phyloP scores from a whole-genome alignment of 2,888 invertebrate genomes.

The Tipula unca region DNA sequence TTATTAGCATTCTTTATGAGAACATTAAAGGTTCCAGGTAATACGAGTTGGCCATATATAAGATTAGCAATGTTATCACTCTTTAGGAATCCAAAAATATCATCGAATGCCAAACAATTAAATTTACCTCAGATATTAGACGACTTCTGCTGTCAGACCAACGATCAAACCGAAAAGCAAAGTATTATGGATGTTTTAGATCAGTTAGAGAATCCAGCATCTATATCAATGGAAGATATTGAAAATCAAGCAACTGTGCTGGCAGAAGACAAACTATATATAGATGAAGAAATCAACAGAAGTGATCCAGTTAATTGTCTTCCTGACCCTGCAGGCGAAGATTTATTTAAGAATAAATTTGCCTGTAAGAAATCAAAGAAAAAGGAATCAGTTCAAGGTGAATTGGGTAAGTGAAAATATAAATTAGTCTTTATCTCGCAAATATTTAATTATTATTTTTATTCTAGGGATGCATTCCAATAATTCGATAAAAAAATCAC shows the following conservation, averaged over 20 bases:
- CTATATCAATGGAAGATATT: not conserved
- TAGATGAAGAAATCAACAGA: conserved; percentile 17
- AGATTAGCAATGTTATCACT: not conserved
- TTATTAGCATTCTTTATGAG: not conserved
- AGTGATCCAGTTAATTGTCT: not conserved
- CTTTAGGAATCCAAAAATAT: not conserved
- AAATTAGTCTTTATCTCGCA: not conserved
- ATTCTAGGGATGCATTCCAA: not conserved
- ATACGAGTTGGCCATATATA: not conserved
- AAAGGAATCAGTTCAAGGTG: not conserved
- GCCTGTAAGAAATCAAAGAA: not conserved
- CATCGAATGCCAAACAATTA: not conserved
- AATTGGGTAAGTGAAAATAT: not conserved
- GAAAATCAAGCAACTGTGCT: not conserved
- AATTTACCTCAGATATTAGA: not conserved
- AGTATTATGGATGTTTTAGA: not conserved
- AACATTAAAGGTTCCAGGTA: not conserved
- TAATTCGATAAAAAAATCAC: not conserved
- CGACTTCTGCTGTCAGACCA: not conserved
- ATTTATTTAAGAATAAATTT: not conserved
- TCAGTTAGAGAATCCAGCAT: not conserved
- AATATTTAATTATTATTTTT: not conserved
- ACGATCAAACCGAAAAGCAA: not conserved
- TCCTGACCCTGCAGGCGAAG: not conserved
- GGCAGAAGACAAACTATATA: not conserved